Percentiles rank a stretch among this genome's conserved stretches.
Evolutionary conservation across 2,113 vertebrate genomes (phyloP).

Genomic region (Campylomormyrus numenius): DNA sequence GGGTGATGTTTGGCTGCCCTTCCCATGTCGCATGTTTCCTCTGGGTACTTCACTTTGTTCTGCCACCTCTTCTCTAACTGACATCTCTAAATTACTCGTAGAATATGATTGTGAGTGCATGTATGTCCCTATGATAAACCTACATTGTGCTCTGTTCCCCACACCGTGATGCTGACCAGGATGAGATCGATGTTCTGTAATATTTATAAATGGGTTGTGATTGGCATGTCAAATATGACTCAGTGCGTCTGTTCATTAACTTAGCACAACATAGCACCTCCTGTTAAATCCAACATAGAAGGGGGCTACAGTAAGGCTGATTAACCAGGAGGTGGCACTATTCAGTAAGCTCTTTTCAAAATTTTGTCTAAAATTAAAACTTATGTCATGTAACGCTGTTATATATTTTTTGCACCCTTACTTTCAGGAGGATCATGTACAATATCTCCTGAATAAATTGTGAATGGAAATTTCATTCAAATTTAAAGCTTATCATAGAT

Average conservation of each 20-base stretch:
- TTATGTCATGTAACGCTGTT: background rate
- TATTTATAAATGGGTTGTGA: background rate
- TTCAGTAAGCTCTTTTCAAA: background rate
- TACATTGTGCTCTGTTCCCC: background rate
- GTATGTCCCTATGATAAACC: background rate
- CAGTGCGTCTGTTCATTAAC: background rate
- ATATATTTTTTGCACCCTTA: background rate
- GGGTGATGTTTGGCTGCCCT: background rate
- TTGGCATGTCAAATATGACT: background rate
- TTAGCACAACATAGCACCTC: background rate
- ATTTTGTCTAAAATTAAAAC: background rate
- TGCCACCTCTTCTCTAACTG: background rate
- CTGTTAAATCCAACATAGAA: background rate
- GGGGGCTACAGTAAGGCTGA: background rate
- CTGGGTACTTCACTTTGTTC: background rate
- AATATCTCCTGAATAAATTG: background rate
- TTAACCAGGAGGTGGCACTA: background rate
- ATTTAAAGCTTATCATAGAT: background rate
- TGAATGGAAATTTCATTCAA: background rate
- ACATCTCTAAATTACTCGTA: background rate
- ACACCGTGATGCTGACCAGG: background rate
- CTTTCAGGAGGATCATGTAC: background rate
- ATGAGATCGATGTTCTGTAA: background rate
- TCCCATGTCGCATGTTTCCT: background rate
- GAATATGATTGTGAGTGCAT: background rate